Base-by-base conservation (phyloP, 2,888 invertebrate genomes). In the Hirudinaria manillensis region DNA sequence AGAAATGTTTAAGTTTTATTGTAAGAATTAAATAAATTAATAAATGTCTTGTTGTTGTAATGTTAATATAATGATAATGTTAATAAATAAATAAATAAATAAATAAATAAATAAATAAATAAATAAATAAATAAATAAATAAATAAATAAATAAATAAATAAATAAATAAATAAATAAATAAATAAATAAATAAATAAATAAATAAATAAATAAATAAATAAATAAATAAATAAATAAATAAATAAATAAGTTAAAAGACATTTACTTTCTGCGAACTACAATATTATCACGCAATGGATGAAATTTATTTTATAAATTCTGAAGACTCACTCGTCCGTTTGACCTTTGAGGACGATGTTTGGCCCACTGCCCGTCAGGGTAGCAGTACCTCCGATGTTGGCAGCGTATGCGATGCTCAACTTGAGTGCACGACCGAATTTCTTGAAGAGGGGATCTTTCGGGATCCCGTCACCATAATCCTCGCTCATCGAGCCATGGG, bases 341-440 rank as follows among this genome's bases (percentile, higher is more conserved):
- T 82, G 81, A 6, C 84, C 84, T 74, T 82, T 83, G 68, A 86
- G 76, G 32, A 86, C 83, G 36, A 86, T 81, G 78, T 86, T 86
- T 13, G 85, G 84, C 29, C 82, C 83, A 0, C 86, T 85, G 21
- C 86, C 86, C 3, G 86, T 86, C 16, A 86, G 79, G 29, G 85
- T 85, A 0, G 83, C 85, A 3, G 85, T 85, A 2, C 86, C 86
- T 4, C 86, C 86, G 38, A 83, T 81, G 79, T 85, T 86, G 53
- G 77, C 77, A 21, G 77, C 75, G 70, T 77, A 77, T 10, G 71
- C 70, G 34, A 77, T 73, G 75, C 75, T 76, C 51, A 77, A 72
- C 21, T 51, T 75, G n/a, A 77, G 61, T 2, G 74, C 77, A 29
- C 75, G 75, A 34, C 77, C 72, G 53, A 75, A 75, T 56, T 75